Conservation (phyloP, 1,140 invertebrate genomes). For the Cotesia glomerata region DNA sequence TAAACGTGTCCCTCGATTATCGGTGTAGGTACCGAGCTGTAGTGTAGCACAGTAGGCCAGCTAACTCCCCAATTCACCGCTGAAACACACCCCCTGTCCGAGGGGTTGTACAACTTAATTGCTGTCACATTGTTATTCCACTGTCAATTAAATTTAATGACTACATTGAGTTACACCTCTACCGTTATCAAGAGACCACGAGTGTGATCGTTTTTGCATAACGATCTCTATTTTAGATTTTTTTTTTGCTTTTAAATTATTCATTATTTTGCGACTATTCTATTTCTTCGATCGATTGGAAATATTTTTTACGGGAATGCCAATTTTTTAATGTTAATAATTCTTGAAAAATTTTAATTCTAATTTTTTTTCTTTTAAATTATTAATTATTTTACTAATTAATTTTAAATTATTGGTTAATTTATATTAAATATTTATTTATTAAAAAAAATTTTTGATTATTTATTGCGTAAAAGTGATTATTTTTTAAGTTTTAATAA, state of each 20-base stretch:
- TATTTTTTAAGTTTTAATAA: no score
- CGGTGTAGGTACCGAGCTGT: background rate
- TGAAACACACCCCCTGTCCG: constrained; percentile 19
- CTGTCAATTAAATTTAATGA: constrained; percentile 52
- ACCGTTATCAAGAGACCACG: constrained; percentile 1
- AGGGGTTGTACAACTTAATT: constrained; percentile 39
- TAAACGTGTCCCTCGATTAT: background rate
- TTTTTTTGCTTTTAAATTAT: background rate
- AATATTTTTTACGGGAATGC: no score
- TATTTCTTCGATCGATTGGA: background rate
- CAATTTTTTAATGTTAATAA: no score
- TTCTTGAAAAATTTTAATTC: no score
- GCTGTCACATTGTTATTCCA: constrained; percentile 45
- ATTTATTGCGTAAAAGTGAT: no score
- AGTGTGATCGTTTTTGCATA: background rate
- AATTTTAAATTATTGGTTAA: no score
- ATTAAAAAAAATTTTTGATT: no score
- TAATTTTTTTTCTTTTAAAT: no score
- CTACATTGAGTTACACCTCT: constrained; percentile 22
- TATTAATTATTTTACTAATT: no score
- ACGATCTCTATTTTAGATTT: background rate
- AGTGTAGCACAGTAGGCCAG: background rate
- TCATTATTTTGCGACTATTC: background rate
- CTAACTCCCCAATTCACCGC: constrained; percentile 15
- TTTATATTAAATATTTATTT: no score